These are phyloP conservation scores for Sebastiscus tertius DNA, from an alignment of 2,797 vertebrate species.

Conservation along the genomic window DNA sequence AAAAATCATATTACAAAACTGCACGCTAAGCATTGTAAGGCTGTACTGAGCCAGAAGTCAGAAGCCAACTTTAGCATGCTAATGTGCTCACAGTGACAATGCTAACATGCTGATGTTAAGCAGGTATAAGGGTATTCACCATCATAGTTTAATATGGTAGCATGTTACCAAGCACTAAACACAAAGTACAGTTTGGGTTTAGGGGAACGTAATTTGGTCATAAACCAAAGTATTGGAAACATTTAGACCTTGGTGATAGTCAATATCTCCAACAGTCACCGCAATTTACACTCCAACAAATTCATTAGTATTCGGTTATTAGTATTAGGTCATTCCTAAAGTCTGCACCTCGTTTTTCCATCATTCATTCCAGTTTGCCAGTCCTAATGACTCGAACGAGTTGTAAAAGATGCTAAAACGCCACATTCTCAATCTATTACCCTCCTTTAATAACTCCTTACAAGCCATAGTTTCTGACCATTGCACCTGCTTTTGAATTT, in stretches of 20 bases:
- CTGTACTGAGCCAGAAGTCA: not conserved
- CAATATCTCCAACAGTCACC: not conserved
- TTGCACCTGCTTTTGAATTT: too few species aligned
- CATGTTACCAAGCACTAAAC: too few species aligned
- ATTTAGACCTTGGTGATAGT: not conserved
- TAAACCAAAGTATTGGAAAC: not conserved
- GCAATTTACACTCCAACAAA: not conserved
- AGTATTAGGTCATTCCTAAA: too few species aligned
- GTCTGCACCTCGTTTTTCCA: too few species aligned
- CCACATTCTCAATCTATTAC: fast-evolving
- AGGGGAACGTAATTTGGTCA: not conserved
- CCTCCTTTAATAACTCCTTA: too few species aligned
- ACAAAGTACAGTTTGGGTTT: not conserved
- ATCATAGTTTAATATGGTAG: not conserved
- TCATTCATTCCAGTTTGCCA: too few species aligned
- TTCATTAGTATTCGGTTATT: not conserved
- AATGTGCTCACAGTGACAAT: not conserved
- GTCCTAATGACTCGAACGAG: too few species aligned
- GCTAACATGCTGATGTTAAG: not conserved
- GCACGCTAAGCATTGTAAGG: not conserved
- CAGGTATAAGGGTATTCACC: not conserved
- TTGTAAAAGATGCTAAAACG: too few species aligned
- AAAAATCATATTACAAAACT: not conserved
- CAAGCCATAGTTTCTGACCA: too few species aligned
- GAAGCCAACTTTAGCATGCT: not conserved